Base-by-base conservation (phyloP, 30 jellyfish, hydroid and myxozoan genomes). In the Turritopsis dohrnii region DNA sequence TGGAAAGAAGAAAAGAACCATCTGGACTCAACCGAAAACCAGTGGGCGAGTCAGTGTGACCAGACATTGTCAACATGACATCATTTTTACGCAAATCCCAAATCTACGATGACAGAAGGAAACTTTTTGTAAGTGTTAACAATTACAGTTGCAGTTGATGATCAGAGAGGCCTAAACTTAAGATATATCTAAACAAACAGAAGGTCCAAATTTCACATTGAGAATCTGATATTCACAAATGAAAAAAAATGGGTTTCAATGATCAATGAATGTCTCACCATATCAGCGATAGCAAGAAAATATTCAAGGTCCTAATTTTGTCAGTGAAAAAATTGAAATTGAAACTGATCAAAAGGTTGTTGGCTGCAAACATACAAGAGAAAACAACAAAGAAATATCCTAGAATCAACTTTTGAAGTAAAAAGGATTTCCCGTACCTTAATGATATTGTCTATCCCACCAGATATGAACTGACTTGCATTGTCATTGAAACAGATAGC, bases 1-100 rank as follows among this genome's bases (percentile, higher is more conserved):
- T 92, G 24, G 98, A 92, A 18, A 92, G 82, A 18, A 92, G 81
- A 76, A 87, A 92, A 22, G 98, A 88, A 53, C 98, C 98, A 89
- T 92, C 98, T 52, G 96, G 96, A 79, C 98, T 92, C 53, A 92
- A 85, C 60, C 87, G 81, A 76, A 92, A 85, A n/a, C 98, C 98
- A 52, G 98, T 92, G 1, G 84, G 92, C 0, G 95, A 85, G 52
- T 92, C 98, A 9, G 95, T 85, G 87, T 92, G 98, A 17, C 98
- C 98, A 7, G 92, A 85, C 96, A 92, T 87, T 81, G 81, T 85
- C 83, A 83, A 85, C 26, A 85, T 54, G 9, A 87, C 96, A 41
- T 92, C 95, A 72, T 87, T 85, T 41, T 88, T 87, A 28, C 98
- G 96, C 23, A 92, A 84, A 85, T 92, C 98, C 98, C 98, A 92